Percentiles rank a stretch among this genome's conserved stretches.
Evolutionary conservation across 1,140 invertebrate species (phyloP).

Genomic region (Pachypeltis micranthus): DNA sequence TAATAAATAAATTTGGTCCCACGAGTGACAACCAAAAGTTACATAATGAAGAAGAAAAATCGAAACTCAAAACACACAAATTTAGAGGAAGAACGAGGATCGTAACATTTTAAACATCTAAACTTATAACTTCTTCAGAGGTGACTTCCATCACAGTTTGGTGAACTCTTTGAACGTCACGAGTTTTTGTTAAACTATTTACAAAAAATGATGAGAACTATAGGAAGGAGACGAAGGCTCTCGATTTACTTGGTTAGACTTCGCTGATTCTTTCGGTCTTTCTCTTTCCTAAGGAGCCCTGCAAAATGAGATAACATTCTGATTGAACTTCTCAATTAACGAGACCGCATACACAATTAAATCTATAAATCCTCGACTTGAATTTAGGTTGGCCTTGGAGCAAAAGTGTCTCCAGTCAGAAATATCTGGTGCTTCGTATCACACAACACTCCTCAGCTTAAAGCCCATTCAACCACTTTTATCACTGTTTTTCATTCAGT

Average conservation of each 20-base stretch:
- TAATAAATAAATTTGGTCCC: too few relatives aligned
- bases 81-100: too few relatives aligned
- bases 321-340: background rate
- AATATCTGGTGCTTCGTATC: too few relatives aligned
- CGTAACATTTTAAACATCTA: too few relatives aligned
- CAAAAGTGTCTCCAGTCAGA: too few relatives aligned
- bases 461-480: background rate
- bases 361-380: background rate
- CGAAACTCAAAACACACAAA: too few relatives aligned
- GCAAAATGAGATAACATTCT: background rate
- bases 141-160: background rate
- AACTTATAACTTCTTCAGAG: background rate
- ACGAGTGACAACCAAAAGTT: too few relatives aligned
- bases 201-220: background rate
- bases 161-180: background rate
- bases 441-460: too few relatives aligned
- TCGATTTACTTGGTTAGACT: background rate
- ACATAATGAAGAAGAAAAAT: too few relatives aligned
- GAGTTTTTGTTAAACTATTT: background rate
- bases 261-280: conserved; percentile 9
- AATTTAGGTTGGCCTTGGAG: too few relatives aligned
- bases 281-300: conserved; percentile 10
- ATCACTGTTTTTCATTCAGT: too few relatives aligned
- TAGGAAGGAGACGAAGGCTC: background rate
- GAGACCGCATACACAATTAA: background rate